phyloP scores from a whole-genome alignment of 35 echinoderm and acorn worm genomes.

The Chiridota heheva region DNA sequence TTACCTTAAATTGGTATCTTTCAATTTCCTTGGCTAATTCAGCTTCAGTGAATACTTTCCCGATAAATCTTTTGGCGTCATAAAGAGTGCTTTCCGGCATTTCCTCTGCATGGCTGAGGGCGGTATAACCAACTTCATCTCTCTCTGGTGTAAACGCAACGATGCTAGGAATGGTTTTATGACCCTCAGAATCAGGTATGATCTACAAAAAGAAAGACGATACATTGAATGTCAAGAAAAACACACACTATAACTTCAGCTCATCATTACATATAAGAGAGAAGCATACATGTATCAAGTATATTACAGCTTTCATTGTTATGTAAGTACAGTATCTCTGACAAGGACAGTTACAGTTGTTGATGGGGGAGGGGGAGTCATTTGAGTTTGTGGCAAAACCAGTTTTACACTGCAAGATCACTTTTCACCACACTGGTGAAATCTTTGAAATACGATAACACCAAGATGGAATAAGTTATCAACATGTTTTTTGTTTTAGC shows the following conservation, averaged over 20 bases:
- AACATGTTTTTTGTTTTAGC: no score
- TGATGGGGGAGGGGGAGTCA: no score
- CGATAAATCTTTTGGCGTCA: constrained; percentile 82
- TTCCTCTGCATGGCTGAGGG: constrained; percentile 66
- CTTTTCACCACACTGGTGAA: no score
- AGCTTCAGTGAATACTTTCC: constrained; percentile 63
- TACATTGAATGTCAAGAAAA: no score
- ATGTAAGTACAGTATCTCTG: not conserved
- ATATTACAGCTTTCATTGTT: not conserved
- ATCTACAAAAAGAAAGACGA: constrained; percentile 32
- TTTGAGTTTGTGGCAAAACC: no score
- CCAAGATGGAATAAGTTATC: no score
- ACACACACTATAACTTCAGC: no score
- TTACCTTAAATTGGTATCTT: constrained; percentile 77
- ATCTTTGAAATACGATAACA: no score
- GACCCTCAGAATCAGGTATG: constrained; percentile 35
- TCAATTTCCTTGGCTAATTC: constrained; percentile 56
- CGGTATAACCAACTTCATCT: constrained; percentile 47
- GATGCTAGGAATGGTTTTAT: constrained; percentile 79
- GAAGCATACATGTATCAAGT: no score
- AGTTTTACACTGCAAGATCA: no score
- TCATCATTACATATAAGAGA: no score
- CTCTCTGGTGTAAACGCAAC: constrained; percentile 71
- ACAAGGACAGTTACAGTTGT: no score
- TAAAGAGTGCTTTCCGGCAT: constrained; percentile 59